Evolutionary conservation across 2,797 vertebrate species (phyloP), one percentile per base, ranked within the genome.

Genomic region (Geotrypetes seraphini): DNA sequence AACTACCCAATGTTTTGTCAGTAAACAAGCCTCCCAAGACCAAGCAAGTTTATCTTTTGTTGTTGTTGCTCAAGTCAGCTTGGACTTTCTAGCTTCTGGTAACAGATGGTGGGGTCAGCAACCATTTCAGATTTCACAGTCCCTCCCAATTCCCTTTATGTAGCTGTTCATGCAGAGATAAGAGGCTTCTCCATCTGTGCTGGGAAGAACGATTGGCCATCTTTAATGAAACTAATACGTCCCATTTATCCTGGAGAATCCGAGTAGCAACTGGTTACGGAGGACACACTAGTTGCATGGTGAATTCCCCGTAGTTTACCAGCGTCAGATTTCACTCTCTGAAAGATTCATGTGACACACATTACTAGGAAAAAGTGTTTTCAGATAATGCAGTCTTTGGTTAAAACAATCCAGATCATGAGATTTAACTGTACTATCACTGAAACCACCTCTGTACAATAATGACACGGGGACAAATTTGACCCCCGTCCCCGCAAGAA

Each of bases 61-160:
- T 6, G 31, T 34, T 15, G n/a, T 15, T 41, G 45, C 28, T 30
- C 16, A 25, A 36, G 35, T 41, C 64, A 65, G 47, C 44, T 12
- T 21, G 26, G 39, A 36, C 24, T 43, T 39, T 39, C 49, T 31
- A 49, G 63, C 55, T 57, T 39, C 3, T 27, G 15, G 36, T 33
- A 63, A 53, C 75, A 75, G 75, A 75, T 77, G 73, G 78, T 23
- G 10, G 31, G 47, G 42, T 25, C 0, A 26, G 51, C 36, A 53
- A 49, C 60, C 52, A 16, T 41, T 13, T 12, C 31, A 31, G n/a
- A 2, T 31, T 13, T 12, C 31, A 31, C n/a, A 2, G 31, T 23
- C 18, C 25, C 16, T 36, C 26, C 30, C n/a, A 1, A 12, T 13
- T 11, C 2, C 0, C 26, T 10, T 0, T 10, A 15, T 17, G 7